Conservation (phyloP, 2,113 vertebrate species). For the Etheostoma cragini region DNA sequence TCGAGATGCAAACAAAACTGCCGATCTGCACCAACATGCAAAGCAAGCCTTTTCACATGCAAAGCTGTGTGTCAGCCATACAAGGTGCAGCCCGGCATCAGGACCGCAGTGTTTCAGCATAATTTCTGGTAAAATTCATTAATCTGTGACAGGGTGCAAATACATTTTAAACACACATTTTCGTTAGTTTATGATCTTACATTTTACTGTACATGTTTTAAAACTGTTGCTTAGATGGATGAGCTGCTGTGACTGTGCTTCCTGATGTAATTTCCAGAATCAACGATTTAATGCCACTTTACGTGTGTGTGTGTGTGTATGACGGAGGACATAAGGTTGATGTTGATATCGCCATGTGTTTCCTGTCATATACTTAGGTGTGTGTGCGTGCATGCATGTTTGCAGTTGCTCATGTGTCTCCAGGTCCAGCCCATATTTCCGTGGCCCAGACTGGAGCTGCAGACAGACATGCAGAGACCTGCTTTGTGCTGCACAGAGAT, state of each 20-base stretch:
- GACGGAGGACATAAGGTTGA: conserved; percentile 52
- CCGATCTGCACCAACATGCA: conserved; percentile 61
- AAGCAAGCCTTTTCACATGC: conserved; percentile 62
- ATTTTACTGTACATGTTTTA: conserved; percentile 22
- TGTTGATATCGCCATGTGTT: conserved; percentile 64
- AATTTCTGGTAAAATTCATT: not conserved
- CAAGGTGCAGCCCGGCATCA: conserved; percentile 8
- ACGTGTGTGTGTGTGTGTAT: not conserved
- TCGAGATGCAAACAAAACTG: conserved; percentile 61
- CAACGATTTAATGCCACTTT: conserved; percentile 22
- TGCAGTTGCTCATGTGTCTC: conserved; percentile 16
- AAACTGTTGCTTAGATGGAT: conserved; percentile 68
- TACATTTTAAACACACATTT: not conserved
- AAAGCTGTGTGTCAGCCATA: conserved; percentile 47
- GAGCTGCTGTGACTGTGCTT: conserved; percentile 79
- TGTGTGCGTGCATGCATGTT: conserved; percentile 1
- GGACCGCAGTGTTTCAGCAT: not conserved
- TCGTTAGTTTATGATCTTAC: not conserved
- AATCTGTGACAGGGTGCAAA: not conserved
- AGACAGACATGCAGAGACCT: conserved; percentile 63
- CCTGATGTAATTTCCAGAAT: conserved; percentile 74
- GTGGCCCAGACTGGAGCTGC: conserved; percentile 34
- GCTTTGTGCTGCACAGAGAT: conserved; percentile 44
- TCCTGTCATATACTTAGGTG: conserved; percentile 57
- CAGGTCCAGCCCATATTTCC: conserved; percentile 37